Base-by-base conservation (phyloP, 2,888 invertebrate genomes). In the Ariolimax columbianus region DNA sequence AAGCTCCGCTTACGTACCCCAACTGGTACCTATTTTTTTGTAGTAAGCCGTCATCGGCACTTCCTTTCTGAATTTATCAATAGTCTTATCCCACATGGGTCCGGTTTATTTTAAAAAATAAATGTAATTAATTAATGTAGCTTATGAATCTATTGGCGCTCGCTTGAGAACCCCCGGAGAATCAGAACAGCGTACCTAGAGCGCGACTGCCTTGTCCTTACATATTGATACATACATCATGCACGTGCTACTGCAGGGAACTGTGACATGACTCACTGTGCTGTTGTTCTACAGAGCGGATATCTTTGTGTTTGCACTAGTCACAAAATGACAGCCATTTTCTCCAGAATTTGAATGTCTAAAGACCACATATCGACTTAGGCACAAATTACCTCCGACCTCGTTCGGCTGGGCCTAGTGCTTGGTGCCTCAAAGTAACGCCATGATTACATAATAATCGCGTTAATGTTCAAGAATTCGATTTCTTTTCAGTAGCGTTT, bases 311-410 rank as follows among this genome's bases (percentile, higher is more conserved):
- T 33, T n/a, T n/a, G 33, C 33, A 19, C 4, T 66, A 66, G 66
- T 1, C 6, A 30, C 9, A 66, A 66, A 66, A 33, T 33, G n/a
- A 59, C n/a, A 59, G 9, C 33, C n/a, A 23, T 55, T 55, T 55
- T 23, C 55, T 55, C 55, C 3, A 11, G 55, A 55, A 36, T 68
- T 36, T 36, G 11, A 68, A 36, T 68, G 11, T 68, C 17, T 68
- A 68, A 68, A 68, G 33, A 68, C 36, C 36, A 68, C 11, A 14
- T 68, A 68, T 68, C 68, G 68, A 68, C 68, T 36, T n/a, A 36
- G 38, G 36, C 68, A 68, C 38, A 68, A 36, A 68, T 68, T 68
- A 68, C 33, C 38, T 6, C 19, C 17, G 38, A 36, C 68, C 68
- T 68, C 11, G 36, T 26, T 33, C 36, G 36, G 36, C 36, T 68